A percentile compares a stretch with the other conserved stretches of the same genome.
Conservation (phyloP, 2,888 invertebrate genomes). For the Maniola hyperantus region DNA sequence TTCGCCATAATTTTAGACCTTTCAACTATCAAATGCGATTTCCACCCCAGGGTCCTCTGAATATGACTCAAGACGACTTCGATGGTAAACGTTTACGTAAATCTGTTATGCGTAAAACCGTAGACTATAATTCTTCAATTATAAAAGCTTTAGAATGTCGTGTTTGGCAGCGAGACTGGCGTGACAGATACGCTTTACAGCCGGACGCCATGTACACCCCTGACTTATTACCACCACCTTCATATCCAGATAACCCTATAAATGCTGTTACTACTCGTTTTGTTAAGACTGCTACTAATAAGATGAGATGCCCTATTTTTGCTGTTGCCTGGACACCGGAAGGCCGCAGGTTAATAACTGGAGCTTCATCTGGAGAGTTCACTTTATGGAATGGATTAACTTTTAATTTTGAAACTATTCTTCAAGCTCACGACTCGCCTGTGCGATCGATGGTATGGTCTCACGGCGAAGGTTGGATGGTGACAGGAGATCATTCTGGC, state of each 20-base stretch:
- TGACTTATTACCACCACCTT: slow-evolving; percentile 96
- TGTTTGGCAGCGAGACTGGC: slow-evolving; percentile 96
- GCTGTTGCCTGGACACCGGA: slow-evolving; percentile 99
- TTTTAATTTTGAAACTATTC: slow-evolving; percentile 99
- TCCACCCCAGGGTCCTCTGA: slow-evolving; percentile 82
- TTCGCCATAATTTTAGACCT: slow-evolving; percentile 77
- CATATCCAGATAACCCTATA: slow-evolving; percentile 96
- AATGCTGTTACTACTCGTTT: slow-evolving; percentile 97
- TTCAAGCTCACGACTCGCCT: slow-evolving; percentile 99
- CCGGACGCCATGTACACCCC: slow-evolving; percentile 98
- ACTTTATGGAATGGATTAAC: slow-evolving; percentile 99
- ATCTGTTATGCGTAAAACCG: slow-evolving; percentile 98
- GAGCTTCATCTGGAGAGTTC: slow-evolving; percentile 99
- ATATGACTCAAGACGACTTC: slow-evolving; percentile 93
- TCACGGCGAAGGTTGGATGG: slow-evolving; percentile 99
- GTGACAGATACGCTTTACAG: slow-evolving; percentile 94
- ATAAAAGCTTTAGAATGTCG: slow-evolving; percentile 96
- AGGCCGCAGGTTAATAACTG: slow-evolving; percentile 97
- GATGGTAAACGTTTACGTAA: slow-evolving; percentile 98
- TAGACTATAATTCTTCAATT: slow-evolving; percentile 98
- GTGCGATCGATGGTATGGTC: slow-evolving; percentile 99
- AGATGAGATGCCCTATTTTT: slow-evolving; percentile 99
- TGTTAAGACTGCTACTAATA: slow-evolving; percentile 99
- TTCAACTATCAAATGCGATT: slow-evolving; percentile 79
- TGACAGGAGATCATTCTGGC: slow-evolving; percentile 99